These are phyloP conservation scores for Drosophila suzukii DNA, from an alignment of 1,140 invertebrate genomes.

Conservation along the genomic window DNA sequence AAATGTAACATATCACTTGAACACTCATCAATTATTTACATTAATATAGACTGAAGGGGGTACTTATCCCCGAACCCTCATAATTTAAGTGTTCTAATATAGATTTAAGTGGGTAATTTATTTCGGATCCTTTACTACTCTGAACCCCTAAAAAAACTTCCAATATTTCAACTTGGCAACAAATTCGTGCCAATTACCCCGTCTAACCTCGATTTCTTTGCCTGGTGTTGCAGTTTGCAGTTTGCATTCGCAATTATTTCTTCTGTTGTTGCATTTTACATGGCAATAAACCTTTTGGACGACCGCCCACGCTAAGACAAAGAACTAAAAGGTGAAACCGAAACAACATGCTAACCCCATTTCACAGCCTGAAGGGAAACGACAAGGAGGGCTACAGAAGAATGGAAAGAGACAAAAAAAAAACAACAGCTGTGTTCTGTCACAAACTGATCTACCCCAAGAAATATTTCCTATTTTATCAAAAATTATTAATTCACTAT, in stretches of 20 bases:
- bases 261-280: slow-evolving; percentile 51
- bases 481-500: slow-evolving; percentile 11
- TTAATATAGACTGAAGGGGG: background rate
- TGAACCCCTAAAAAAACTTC: slow-evolving; percentile 2
- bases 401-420: slow-evolving; percentile 1
- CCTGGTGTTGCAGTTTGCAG: slow-evolving; percentile 25
- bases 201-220: slow-evolving; percentile 27
- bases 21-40: background rate
- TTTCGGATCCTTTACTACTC: background rate
- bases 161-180: slow-evolving; percentile 4
- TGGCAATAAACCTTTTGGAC: slow-evolving; percentile 41
- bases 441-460: slow-evolving; percentile 65
- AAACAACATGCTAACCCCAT: slow-evolving; percentile 67
- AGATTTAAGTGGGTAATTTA: background rate
- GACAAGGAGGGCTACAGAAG: slow-evolving; percentile 7
- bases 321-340: slow-evolving; percentile 49
- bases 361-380: slow-evolving; percentile 41
- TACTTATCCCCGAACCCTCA: background rate
- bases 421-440: slow-evolving; percentile 73
- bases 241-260: slow-evolving; percentile 42
- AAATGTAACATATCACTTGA: background rate
- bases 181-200: slow-evolving; percentile 28
- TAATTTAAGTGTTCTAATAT: background rate
- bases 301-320: slow-evolving; percentile 26
- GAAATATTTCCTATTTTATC: slow-evolving; percentile 16